Conservation (phyloP, 2,888 invertebrate species). For the Acrocyrtus sp. region DNA sequence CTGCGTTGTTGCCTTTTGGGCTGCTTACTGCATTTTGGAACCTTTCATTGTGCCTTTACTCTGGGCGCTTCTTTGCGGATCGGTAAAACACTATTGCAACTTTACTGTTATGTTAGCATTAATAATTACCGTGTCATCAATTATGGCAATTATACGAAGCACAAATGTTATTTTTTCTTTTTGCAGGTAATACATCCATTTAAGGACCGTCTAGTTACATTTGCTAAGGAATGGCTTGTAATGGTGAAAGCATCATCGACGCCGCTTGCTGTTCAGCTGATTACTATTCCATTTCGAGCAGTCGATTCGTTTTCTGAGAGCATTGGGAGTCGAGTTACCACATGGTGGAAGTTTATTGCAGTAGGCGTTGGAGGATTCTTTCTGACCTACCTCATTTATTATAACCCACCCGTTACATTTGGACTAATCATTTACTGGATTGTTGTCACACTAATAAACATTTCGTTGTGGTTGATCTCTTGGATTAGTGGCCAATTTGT, state of each 20-base stretch:
- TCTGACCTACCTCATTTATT: conserved; percentile 73
- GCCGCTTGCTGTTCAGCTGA: conserved; percentile 64
- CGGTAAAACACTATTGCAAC: no score
- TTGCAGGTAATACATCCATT: no score
- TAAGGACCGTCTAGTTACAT: conserved; percentile 73
- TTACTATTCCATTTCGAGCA: conserved; percentile 79
- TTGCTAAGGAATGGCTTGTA: conserved; percentile 50
- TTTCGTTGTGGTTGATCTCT: conserved; percentile 42
- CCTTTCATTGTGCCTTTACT: conserved; percentile 93
- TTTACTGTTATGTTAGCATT: no score
- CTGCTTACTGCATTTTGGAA: conserved; percentile 85
- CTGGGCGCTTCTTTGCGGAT: conserved; percentile 97
- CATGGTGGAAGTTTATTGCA: conserved; percentile 74
- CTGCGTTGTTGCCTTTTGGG: conserved; percentile 77
- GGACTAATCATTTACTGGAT: conserved; percentile 72
- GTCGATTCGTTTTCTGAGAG: conserved; percentile 80
- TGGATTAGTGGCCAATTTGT: conserved; percentile 57
- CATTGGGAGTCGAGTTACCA: conserved; percentile 77
- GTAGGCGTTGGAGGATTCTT: conserved; percentile 67
- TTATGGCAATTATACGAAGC: no score
- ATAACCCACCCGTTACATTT: conserved; percentile 77
- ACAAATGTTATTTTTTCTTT: no score
- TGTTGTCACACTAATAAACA: conserved; percentile 3
- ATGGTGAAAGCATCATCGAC: conserved; percentile 48
- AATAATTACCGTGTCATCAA: no score